Evolutionary conservation across 2,888 invertebrate genomes (phyloP).

Genomic region (Xestobium rufovillosum): DNA sequence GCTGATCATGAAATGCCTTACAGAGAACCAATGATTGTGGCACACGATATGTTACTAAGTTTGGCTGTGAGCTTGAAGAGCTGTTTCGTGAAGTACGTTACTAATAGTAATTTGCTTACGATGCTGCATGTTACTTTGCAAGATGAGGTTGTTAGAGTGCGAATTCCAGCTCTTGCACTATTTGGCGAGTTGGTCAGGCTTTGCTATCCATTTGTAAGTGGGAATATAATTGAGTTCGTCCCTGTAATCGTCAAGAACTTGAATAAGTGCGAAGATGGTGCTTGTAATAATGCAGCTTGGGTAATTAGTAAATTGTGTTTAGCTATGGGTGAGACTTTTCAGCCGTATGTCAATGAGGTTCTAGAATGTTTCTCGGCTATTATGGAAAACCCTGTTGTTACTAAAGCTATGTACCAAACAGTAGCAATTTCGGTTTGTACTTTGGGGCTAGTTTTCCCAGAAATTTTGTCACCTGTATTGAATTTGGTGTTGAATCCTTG

Average conservation of each 20-base stretch:
- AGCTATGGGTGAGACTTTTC: conserved; percentile 87
- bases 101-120: conserved; percentile 59
- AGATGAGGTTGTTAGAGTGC: conserved; percentile 64
- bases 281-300: conserved; percentile 99
- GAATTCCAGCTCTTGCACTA: conserved; percentile 70
- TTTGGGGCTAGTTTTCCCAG: conserved; percentile 98
- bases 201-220: conserved; percentile 80
- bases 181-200: conserved; percentile 68
- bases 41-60: conserved; percentile 64
- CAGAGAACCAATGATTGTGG: conserved; percentile 69
- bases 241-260: conserved; percentile 93
- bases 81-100: conserved; percentile 59
- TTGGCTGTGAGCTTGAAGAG: conserved; percentile 62
- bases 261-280: conserved; percentile 93
- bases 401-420: conserved; percentile 96
- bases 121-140: conserved; percentile 64
- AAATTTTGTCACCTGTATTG: conserved; percentile 96
- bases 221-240: conserved; percentile 92
- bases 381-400: conserved; percentile 88
- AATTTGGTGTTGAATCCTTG: conserved; percentile 98
- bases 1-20: conserved; percentile 60
- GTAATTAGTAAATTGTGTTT: conserved; percentile 97
- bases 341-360: conserved; percentile 82
- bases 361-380: conserved; percentile 84
- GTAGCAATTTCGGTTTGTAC: conserved; percentile 99